phyloP scores from a whole-genome alignment of 2,888 invertebrate genomes.

The Latrodectus hesperus region DNA sequence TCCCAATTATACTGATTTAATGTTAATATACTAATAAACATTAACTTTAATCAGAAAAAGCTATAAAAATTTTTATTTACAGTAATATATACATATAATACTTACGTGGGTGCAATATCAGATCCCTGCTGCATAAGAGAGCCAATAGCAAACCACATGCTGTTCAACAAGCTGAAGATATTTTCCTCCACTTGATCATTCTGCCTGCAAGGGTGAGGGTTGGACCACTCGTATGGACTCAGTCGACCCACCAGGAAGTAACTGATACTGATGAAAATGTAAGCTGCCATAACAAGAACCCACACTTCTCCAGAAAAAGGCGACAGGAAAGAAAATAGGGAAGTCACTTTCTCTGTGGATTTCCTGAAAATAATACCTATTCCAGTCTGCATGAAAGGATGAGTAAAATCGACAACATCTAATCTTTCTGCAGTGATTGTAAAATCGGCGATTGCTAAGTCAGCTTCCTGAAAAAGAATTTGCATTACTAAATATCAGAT shows the following conservation, averaged over 20 bases:
- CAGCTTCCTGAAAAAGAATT: constrained; percentile 74
- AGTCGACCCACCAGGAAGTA: constrained; percentile 78
- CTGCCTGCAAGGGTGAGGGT: constrained; percentile 83
- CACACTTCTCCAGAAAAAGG: constrained; percentile 91
- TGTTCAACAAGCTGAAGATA: constrained; percentile 93
- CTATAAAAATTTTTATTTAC: no score
- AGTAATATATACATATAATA: background rate
- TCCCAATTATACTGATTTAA: no score
- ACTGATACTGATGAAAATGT: constrained; percentile 85
- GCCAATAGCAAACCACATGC: constrained; percentile 98
- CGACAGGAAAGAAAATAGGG: constrained; percentile 93
- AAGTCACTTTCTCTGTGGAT: constrained; percentile 88
- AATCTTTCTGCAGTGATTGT: constrained; percentile 78
- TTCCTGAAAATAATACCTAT: constrained; percentile 93
- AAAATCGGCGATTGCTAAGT: constrained; percentile 78
- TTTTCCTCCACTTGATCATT: constrained; percentile 86
- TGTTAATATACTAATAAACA: no score
- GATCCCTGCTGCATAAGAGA: constrained; percentile 97
- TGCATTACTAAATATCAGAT: no score
- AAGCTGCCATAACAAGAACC: constrained; percentile 88
- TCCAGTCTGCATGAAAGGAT: constrained; percentile 79
- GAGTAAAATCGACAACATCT: constrained; percentile 77
- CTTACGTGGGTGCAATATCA: constrained; percentile 94
- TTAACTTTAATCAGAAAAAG: no score
- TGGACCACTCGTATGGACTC: constrained; percentile 78